phyloP scores from a whole-genome alignment of 2,113 vertebrate genomes.

The Narcine bancroftii region DNA sequence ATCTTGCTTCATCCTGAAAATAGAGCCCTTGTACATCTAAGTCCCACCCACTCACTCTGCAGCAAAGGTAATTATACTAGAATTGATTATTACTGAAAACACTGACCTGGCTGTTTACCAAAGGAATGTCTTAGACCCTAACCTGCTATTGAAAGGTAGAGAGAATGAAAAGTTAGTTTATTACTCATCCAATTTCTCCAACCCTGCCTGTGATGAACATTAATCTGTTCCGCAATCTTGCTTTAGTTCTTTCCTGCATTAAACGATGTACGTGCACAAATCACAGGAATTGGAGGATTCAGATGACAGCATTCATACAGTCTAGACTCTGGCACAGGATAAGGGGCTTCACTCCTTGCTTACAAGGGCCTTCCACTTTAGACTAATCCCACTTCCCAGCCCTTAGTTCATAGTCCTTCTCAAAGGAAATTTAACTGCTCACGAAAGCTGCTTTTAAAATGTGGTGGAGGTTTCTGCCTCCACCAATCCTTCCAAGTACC shows the following conservation, averaged over 20 bases:
- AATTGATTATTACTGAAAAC: neutral
- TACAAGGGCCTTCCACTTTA: neutral
- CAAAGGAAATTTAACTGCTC: too few species aligned
- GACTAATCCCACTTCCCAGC: too few species aligned
- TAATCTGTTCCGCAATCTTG: neutral
- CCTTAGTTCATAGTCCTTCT: too few species aligned
- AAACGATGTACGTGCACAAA: too few species aligned
- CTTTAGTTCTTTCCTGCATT: neutral
- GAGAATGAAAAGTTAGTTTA: neutral
- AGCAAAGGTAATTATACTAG: neutral
- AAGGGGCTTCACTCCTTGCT: neutral
- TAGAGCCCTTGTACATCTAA: neutral
- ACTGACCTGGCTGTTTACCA: neutral
- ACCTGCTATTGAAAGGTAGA: neutral
- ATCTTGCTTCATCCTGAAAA: neutral
- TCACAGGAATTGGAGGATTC: neutral
- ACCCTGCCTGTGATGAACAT: neutral
- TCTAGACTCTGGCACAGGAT: neutral
- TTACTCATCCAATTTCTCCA: neutral
- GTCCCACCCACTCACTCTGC: neutral
- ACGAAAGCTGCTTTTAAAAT: too few species aligned
- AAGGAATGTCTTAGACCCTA: neutral
- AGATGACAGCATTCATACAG: neutral
- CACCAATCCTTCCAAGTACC: too few species aligned
- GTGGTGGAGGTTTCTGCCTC: too few species aligned